Base-by-base conservation (phyloP, 2,797 vertebrate species). In the Esox lucius region DNA sequence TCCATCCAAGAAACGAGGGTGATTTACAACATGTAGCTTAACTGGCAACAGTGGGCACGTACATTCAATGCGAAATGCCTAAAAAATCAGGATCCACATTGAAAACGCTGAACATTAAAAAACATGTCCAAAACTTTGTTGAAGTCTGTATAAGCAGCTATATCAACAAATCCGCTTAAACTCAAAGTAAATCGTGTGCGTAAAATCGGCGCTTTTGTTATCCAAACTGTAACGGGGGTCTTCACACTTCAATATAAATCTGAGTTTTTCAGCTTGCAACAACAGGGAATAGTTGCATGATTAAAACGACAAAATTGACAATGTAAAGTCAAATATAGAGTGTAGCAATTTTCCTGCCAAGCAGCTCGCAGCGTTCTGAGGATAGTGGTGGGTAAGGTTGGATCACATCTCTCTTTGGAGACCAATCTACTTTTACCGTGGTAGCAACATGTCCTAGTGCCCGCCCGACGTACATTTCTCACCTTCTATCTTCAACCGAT, bases 371-470 rank as follows among this genome's bases (percentile, higher is more conserved):
- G 68, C 61, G 75, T 67, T 80, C 66, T 79, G 80, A 78, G 68
- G 8, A 68, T 62, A 78, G 75, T 68, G 48, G 77, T 75, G 64
- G 56, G 56, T 69, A 74, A 78, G 69, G 39, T 67, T 42, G 74
- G 19, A 75, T 49, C 46, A 24, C 69, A 53, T 51, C 70, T 62
- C n/a, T 72, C 9, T 49, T 77, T 70, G 33, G 71, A 72, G 61
- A 48, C 56, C 33, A 31, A 53, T 28, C 62, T 66, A 61, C 28
- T n/a, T 68, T 62, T 13, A 64, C 70, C 70, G 70, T 67, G 77
- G 26, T 48, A 68, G 71, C n/a, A 53, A 59, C 46, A 74, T 73
- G 87, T 85, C 87, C 83, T 87, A 89, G 72, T 70, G 82, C 80
- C 80, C 71, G 78, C 70, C 70, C 0, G 0, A 2, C n/a, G 17